phyloP scores from a whole-genome alignment of 2,113 vertebrate species.

The Narcine bancroftii region DNA sequence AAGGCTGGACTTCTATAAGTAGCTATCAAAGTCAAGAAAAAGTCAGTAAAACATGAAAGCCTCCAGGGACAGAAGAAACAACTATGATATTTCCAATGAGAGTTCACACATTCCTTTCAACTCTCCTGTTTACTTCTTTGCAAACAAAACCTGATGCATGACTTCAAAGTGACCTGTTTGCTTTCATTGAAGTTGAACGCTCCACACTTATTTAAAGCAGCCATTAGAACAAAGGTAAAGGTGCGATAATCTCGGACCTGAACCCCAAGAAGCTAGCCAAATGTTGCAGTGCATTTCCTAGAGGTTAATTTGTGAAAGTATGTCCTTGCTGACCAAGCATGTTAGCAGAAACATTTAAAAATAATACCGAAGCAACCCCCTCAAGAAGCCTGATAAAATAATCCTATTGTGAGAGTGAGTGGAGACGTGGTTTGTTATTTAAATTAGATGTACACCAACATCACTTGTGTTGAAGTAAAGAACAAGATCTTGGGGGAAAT shows the following conservation, averaged over 20 bases:
- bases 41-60: neutral
- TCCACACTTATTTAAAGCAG: neutral
- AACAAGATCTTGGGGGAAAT: neutral
- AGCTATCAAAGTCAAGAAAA: neutral
- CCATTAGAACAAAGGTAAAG: neutral
- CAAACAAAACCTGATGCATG: neutral
- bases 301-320: neutral
- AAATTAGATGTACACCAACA: neutral
- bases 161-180: neutral
- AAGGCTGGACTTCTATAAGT: no score
- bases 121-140: neutral
- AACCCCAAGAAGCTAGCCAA: neutral
- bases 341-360: neutral
- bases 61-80: no score
- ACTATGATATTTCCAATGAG: neutral
- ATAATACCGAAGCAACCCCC: neutral
- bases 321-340: neutral
- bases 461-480: neutral
- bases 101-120: conserved; percentile 24
- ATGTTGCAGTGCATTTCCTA: neutral
- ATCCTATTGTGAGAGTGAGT: neutral
- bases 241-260: neutral
- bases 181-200: conserved; percentile 1
- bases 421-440: neutral
- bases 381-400: neutral